Percentiles rank a stretch among this genome's conserved stretches.
Conservation (phyloP, 2,797 vertebrate species). For the Tokudaia tokunoshimensis region DNA sequence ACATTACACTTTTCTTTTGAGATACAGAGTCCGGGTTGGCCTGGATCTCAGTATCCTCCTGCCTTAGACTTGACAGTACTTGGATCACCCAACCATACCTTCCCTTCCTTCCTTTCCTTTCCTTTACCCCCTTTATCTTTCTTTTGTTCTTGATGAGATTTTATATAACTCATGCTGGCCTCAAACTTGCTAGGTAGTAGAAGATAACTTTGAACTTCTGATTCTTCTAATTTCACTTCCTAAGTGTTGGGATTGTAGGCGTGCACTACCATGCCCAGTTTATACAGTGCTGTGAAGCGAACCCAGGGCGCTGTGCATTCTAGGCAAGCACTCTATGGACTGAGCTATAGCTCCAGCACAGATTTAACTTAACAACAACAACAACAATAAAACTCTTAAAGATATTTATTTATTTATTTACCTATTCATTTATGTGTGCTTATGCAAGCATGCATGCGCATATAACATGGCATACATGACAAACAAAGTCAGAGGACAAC, state of each 20-base stretch:
- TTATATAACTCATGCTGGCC: background rate
- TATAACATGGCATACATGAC: background rate
- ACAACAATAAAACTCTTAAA: background rate
- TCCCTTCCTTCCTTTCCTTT: background rate
- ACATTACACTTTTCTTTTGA: background rate
- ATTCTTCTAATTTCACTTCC: background rate
- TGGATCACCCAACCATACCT: background rate
- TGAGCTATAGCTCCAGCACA: background rate
- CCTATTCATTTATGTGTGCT: background rate
- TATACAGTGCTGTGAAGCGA: background rate
- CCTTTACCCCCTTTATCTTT: background rate
- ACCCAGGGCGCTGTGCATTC: background rate
- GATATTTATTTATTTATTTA: background rate
- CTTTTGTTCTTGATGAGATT: background rate
- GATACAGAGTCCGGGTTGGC: background rate
- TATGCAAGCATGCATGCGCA: background rate
- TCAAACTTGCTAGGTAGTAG: background rate
- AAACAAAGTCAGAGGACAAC: background rate
- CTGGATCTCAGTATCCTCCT: background rate
- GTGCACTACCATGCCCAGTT: background rate
- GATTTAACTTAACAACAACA: background rate
- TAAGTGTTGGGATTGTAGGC: background rate
- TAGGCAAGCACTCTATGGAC: background rate
- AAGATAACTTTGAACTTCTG: background rate
- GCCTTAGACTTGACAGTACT: background rate